phyloP scores from a whole-genome alignment of 2,113 vertebrate genomes.

The Psilopsiagon aurifrons region DNA sequence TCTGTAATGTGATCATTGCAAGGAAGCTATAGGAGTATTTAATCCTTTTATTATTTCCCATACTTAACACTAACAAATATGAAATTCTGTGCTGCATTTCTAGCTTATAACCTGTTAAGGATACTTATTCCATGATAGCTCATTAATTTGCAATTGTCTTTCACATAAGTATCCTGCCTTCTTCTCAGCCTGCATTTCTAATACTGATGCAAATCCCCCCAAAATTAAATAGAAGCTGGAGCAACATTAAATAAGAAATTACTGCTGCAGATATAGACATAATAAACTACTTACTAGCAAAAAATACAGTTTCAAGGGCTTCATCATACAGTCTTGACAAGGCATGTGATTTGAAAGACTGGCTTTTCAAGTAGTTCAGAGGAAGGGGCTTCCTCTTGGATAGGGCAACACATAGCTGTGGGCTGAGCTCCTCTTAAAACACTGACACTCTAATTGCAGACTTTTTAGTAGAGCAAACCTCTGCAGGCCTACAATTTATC shows the following conservation, averaged over 20 bases:
- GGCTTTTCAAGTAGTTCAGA: neutral
- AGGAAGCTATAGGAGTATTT: neutral
- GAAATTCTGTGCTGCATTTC: neutral
- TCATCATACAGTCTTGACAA: neutral
- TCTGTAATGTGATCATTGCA: neutral
- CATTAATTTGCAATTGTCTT: neutral
- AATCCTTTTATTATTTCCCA: neutral
- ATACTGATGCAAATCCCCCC: neutral
- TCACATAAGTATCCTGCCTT: neutral
- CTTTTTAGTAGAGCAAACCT: conserved; percentile 6
- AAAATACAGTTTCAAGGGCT: neutral
- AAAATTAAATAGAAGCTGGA: neutral
- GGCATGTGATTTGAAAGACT: neutral
- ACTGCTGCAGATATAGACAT: neutral
- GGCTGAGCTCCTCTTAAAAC: neutral
- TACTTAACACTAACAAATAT: neutral
- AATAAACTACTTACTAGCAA: neutral
- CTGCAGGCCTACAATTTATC: neutral
- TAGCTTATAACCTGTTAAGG: neutral
- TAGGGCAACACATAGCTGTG: neutral
- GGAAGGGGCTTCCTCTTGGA: neutral
- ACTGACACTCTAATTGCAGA: neutral
- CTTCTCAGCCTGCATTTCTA: neutral
- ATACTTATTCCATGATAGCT: neutral
- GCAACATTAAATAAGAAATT: neutral